Evolutionary conservation across 2,797 vertebrate genomes (phyloP), one percentile per base, ranked within the genome.

Genomic region (Otolemur crassicaudatus): DNA sequence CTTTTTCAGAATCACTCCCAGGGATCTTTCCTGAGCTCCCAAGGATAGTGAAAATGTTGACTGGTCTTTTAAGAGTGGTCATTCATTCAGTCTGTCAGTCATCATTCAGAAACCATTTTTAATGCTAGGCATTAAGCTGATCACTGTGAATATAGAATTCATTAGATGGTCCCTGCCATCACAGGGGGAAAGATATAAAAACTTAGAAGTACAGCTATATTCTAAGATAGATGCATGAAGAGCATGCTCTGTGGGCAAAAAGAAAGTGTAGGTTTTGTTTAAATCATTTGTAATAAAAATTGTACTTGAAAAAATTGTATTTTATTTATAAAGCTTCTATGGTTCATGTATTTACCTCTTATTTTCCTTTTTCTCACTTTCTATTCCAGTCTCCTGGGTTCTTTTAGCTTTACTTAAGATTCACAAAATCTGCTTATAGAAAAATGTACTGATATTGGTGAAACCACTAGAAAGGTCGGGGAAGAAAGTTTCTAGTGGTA

Each of bases 301-400:
- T 73, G 14, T 91, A 5, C 6, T 88, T 88, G 25, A 14, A 83
- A 96, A 94, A 95, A 60, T 72, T 92, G 1, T 76, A 49, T 69
- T 61, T 83, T 76, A 22, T 31, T 81, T 87, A 29, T 2, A 90
- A 70, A 96, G 72, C 5, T 34, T 70, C 22, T 61, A 77, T 84
- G 1, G 0, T 29, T 91, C 40, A 46, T 79, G 20, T 31, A 37
- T 91, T 91, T 60, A 56, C 5, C 40, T 76, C 2, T 56, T 56
- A 5, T 79, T 80, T 87, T 85, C 20, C 25, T 92, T 31, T 88
- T 23, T 94, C 40, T 88, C 67, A 13, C 20, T 79, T 80, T 60
- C 12, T 23, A 25, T 81, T 84, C n/a, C 27, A 85, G 12, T 61
- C 31, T 37, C 49, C 61, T 91, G 43, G 7, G 13, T 82, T 72